Percentiles rank a stretch among this genome's conserved stretches.
Evolutionary conservation across 2,797 vertebrate species (phyloP).

Genomic region (Orientallactaga sibirica): DNA sequence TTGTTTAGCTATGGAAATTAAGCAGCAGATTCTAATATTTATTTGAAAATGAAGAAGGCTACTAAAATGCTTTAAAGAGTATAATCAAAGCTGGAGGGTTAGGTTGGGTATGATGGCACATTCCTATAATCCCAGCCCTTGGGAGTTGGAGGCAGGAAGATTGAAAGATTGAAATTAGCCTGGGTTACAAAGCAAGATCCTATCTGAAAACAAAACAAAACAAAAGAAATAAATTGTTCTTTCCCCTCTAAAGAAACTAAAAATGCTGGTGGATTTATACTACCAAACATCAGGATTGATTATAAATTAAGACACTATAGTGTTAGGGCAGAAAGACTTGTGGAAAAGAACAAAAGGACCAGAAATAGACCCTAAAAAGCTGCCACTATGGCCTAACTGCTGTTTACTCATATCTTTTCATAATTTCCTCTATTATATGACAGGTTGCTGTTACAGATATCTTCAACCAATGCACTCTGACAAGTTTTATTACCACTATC

Average conservation of each 20-base stretch:
- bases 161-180: neutral
- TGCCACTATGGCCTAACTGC: neutral
- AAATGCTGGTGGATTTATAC: neutral
- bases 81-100: neutral
- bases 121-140: neutral
- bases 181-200: neutral
- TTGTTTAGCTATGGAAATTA: no score
- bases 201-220: neutral
- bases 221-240: no score
- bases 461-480: neutral
- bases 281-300: neutral
- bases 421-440: neutral
- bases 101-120: neutral
- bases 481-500: neutral
- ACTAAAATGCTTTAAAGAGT: neutral
- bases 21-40: no score
- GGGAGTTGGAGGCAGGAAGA: neutral
- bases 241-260: neutral
- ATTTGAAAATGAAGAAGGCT: neutral
- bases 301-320: slow-evolving; percentile 47
- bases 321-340: slow-evolving; percentile 9
- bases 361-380: neutral
- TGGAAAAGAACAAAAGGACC: neutral
- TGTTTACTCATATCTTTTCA: neutral
- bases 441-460: neutral